A percentile compares a stretch with the other conserved stretches of the same genome.
Conservation (phyloP, 2,113 vertebrate species). For the Marmota flaviventris region DNA sequence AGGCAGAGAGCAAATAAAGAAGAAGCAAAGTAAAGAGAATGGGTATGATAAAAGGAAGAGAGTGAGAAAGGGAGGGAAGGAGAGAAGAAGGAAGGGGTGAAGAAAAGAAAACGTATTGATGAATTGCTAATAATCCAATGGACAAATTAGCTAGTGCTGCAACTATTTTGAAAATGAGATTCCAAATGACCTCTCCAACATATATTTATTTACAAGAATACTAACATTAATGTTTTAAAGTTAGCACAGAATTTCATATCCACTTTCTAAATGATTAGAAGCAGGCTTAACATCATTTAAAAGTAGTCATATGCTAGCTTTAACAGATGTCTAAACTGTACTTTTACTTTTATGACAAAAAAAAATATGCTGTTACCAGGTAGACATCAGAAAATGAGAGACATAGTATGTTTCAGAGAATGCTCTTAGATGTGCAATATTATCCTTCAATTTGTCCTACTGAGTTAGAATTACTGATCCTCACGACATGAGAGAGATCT, state of each 20-base stretch:
- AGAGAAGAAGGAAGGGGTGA: background rate
- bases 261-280: background rate
- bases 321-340: background rate
- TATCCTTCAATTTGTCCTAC: background rate
- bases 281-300: background rate
- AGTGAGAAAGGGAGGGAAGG: background rate
- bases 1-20: background rate
- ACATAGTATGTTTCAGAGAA: background rate
- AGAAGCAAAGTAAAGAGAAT: background rate
- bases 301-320: background rate
- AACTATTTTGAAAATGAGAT: background rate
- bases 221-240: background rate
- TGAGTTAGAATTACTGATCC: conserved; percentile 30
- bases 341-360: background rate
- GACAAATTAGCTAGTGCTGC: background rate
- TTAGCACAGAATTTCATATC: background rate
- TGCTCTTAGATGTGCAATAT: background rate
- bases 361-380: background rate
- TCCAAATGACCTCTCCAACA: background rate
- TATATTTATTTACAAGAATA: background rate
- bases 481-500: background rate
- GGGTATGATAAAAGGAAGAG: background rate
- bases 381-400: background rate
- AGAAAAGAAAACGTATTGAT: too few relatives aligned
- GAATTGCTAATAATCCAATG: background rate